Evolutionary conservation across 2,113 vertebrate genomes (phyloP).

Genomic region (Colius striatus): DNA sequence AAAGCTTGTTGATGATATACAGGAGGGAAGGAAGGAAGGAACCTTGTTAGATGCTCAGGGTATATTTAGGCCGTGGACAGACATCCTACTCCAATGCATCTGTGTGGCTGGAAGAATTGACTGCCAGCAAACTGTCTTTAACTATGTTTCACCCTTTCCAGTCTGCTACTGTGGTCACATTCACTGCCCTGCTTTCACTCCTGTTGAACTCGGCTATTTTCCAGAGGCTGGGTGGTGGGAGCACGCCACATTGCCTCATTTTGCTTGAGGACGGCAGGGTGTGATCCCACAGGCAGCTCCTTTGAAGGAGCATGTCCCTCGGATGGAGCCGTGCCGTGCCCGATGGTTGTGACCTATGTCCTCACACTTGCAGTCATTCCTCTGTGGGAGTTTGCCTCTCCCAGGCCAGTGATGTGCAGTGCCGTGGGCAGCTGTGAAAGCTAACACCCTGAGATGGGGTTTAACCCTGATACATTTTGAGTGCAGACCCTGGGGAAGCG

Average conservation of each 20-base stretch:
- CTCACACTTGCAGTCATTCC: not conserved
- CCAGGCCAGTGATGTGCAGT: not conserved
- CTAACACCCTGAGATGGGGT: accelerated
- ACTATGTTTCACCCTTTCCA: not conserved
- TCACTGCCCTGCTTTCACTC: not conserved
- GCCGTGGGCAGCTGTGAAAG: not conserved
- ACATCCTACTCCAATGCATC: not conserved
- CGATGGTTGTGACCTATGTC: not conserved
- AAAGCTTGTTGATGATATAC: not conserved
- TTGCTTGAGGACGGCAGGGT: not conserved
- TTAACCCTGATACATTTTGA: not conserved
- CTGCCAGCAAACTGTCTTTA: not conserved
- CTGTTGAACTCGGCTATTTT: not conserved
- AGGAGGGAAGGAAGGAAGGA: not conserved
- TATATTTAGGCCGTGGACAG: not conserved
- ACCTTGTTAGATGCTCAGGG: not conserved
- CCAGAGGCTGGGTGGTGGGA: not conserved
- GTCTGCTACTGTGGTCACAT: not conserved
- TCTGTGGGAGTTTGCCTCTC: not conserved
- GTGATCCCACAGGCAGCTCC: not conserved
- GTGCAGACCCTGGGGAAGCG: not conserved
- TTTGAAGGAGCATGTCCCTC: not conserved
- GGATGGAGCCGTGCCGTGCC: not conserved
- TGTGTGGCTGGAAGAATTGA: not conserved
- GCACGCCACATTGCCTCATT: not conserved